Conservation (phyloP, 2,113 vertebrate species). For the Chionis minor region DNA sequence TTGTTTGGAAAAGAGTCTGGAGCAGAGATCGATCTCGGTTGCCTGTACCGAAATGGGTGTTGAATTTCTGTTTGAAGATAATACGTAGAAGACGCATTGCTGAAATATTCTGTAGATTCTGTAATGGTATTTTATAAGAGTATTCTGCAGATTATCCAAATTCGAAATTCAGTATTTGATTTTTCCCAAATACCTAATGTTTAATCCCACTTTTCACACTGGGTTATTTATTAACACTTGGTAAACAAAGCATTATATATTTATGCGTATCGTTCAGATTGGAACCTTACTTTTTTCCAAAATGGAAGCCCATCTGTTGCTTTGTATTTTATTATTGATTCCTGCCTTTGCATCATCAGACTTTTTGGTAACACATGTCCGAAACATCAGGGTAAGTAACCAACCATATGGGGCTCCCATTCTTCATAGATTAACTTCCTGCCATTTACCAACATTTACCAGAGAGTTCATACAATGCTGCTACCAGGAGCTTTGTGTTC, state of each 20-base stretch:
- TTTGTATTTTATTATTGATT: constrained; percentile 46
- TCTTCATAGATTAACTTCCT: background rate
- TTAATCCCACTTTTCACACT: constrained; percentile 63
- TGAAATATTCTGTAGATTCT: background rate
- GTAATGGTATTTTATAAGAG: background rate
- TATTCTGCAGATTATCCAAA: background rate
- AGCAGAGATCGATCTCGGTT: background rate
- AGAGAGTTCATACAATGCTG: background rate
- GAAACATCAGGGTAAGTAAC: constrained; percentile 71
- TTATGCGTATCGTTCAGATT: background rate
- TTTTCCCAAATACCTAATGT: constrained; percentile 49
- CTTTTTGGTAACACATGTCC: constrained; percentile 36
- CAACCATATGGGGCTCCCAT: background rate
- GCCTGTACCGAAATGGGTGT: background rate
- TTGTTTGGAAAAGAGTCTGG: background rate
- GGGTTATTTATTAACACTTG: constrained; percentile 52
- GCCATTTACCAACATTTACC: background rate
- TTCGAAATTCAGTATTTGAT: constrained; percentile 15
- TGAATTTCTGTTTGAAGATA: background rate
- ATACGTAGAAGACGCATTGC: background rate
- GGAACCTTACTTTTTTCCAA: background rate
- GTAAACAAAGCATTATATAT: constrained; percentile 25
- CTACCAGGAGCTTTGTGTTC: background rate
- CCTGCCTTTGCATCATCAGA: constrained; percentile 47
- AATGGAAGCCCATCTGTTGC: constrained; percentile 43